Percentiles rank a stretch among this genome's conserved stretches.
Evolutionary conservation across 2,888 invertebrate species (phyloP).

Genomic region (Amorpha juglandis): DNA sequence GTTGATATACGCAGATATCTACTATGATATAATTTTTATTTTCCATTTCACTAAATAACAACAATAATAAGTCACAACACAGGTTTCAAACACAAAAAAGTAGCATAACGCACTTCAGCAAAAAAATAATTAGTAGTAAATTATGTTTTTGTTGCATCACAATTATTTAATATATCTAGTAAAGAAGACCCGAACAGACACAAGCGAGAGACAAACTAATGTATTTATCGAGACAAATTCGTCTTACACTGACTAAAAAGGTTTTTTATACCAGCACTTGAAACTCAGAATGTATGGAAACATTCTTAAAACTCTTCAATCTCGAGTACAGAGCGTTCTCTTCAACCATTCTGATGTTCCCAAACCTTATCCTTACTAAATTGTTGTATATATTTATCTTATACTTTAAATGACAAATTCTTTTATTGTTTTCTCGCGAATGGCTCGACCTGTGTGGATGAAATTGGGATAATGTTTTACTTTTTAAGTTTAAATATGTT

Average conservation of each 20-base stretch:
- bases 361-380: constrained; percentile 34
- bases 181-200: background rate
- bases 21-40: too few relatives aligned
- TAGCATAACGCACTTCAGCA: background rate
- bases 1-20: too few relatives aligned
- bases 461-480: too few relatives aligned
- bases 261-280: constrained; percentile 27
- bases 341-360: constrained; percentile 31
- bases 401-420: too few relatives aligned
- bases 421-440: too few relatives aligned
- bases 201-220: constrained; percentile 21
- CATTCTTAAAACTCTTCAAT: constrained; percentile 40
- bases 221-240: constrained; percentile 7
- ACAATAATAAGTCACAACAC: too few relatives aligned
- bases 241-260: constrained; percentile 18
- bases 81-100: too few relatives aligned
- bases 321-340: constrained; percentile 35
- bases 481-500: too few relatives aligned
- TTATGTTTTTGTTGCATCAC: background rate
- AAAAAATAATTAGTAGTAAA: background rate
- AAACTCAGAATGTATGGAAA: constrained; percentile 36
- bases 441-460: too few relatives aligned
- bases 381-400: background rate
- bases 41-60: too few relatives aligned
- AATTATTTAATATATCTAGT: background rate